These are phyloP conservation scores for Drosophila biarmipes DNA, from an alignment of 1,140 invertebrate species.

Conservation along the genomic window DNA sequence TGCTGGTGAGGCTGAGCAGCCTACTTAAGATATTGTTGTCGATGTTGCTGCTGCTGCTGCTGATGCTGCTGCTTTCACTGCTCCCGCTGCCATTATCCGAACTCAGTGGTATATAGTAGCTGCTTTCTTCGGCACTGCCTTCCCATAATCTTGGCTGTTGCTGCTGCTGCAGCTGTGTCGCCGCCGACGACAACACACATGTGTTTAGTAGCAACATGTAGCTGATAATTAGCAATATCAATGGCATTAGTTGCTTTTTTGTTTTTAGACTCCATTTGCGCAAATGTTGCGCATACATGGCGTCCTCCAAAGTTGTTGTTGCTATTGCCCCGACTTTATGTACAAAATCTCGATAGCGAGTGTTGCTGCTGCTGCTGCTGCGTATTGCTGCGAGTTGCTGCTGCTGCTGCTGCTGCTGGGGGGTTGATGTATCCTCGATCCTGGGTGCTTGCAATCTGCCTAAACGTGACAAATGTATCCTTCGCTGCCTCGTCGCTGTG, in stretches of 20 bases:
- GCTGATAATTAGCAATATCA: constrained; percentile 79
- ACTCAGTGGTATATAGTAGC: constrained; percentile 71
- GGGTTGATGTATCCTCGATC: constrained; percentile 9
- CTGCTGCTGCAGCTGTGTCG: constrained; percentile 40
- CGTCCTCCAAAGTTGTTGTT: constrained; percentile 81
- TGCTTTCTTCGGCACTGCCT: constrained; percentile 67
- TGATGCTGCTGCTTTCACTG: constrained; percentile 52
- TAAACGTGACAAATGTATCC: constrained; percentile 67
- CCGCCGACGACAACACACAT: constrained; percentile 55
- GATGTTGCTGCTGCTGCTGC: constrained; percentile 50
- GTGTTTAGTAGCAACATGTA: constrained; percentile 79
- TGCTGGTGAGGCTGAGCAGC: constrained; percentile 66
- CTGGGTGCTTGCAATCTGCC: constrained; percentile 19
- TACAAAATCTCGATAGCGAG: constrained; percentile 58
- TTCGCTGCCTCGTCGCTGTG: constrained; percentile 68
- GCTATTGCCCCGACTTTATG: constrained; percentile 76
- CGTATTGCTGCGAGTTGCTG: constrained; percentile 26
- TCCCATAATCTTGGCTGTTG: constrained; percentile 56
- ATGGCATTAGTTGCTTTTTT: constrained; percentile 84
- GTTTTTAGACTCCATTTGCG: constrained; percentile 85
- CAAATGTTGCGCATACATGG: constrained; percentile 85
- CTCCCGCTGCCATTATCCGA: constrained; percentile 68
- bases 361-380: constrained; percentile 29
- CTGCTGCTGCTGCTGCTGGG: constrained; percentile 27
- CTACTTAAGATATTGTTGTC: constrained; percentile 68